These are phyloP conservation scores for Limonius californicus DNA, from an alignment of 1,140 invertebrate genomes.

Conservation along the genomic window DNA sequence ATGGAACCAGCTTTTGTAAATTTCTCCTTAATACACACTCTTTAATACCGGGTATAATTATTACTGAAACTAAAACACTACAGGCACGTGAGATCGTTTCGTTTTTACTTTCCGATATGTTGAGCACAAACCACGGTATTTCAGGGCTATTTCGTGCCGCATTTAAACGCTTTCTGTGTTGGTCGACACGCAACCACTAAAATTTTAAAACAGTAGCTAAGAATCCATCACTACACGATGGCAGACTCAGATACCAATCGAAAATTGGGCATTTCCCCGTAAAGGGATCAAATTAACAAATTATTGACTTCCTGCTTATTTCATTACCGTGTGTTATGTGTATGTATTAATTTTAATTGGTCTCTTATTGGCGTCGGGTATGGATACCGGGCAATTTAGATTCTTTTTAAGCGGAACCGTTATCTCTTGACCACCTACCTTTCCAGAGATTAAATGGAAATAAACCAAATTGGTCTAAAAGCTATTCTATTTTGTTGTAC, in stretches of 20 bases:
- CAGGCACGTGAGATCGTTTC: not conserved
- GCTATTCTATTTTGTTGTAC: no score
- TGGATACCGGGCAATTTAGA: no score
- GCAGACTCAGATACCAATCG: not conserved
- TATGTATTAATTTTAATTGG: not conserved
- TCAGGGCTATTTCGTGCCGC: not conserved
- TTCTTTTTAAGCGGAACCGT: no score
- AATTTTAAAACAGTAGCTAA: not conserved
- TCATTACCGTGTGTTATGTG: not conserved
- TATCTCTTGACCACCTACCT: no score
- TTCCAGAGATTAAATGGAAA: no score
- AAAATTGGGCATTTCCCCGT: constrained; percentile 3
- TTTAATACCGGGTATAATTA: not conserved
- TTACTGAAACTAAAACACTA: not conserved
- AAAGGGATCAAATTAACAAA: not conserved
- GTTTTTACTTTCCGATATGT: not conserved
- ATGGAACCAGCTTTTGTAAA: no score
- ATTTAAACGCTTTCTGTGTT: not conserved
- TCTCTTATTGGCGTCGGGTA: not conserved
- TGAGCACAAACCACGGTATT: not conserved
- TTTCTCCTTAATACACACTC: no score
- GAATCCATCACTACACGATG: not conserved
- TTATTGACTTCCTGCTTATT: constrained; percentile 2
- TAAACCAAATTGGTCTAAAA: no score
- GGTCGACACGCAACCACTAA: not conserved